Conservation (phyloP, 2,113 vertebrate genomes). For the Pterocles gutturalis region DNA sequence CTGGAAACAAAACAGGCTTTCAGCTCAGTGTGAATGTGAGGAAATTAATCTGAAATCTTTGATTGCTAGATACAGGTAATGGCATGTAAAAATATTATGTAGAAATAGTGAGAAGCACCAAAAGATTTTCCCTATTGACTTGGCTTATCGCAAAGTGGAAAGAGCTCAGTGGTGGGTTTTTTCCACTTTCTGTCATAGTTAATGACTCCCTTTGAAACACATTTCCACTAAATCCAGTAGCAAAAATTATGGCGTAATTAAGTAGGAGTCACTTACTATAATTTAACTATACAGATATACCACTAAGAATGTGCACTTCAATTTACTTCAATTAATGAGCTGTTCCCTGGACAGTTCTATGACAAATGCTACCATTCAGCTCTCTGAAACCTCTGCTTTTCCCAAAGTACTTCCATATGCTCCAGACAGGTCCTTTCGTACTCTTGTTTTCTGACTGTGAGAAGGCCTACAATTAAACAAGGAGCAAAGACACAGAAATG, state of each 20-base stretch:
- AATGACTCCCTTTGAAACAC: not conserved
- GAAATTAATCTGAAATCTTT: not conserved
- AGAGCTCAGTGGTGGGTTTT: not conserved
- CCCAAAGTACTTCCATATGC: not conserved
- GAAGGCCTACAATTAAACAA: not conserved
- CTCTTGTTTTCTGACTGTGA: not conserved
- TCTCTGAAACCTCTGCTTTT: not conserved
- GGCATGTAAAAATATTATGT: not conserved
- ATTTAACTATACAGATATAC: not conserved
- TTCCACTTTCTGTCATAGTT: not conserved
- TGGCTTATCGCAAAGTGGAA: not conserved
- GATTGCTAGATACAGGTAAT: not conserved
- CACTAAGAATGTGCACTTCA: not conserved
- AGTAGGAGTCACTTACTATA: not conserved
- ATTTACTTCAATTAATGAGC: not conserved
- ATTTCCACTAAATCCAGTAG: not conserved
- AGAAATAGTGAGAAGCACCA: not conserved
- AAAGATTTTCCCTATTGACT: fast-evolving
- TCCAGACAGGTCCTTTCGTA: not conserved
- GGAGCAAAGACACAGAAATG: not conserved
- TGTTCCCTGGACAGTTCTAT: not conserved
- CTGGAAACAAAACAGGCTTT: not conserved
- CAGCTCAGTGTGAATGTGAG: not conserved
- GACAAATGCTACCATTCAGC: not conserved
- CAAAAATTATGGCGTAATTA: not conserved